Evolutionary conservation across 2,113 vertebrate species (phyloP).

Genomic region (Lagenorhynchus albirostris): DNA sequence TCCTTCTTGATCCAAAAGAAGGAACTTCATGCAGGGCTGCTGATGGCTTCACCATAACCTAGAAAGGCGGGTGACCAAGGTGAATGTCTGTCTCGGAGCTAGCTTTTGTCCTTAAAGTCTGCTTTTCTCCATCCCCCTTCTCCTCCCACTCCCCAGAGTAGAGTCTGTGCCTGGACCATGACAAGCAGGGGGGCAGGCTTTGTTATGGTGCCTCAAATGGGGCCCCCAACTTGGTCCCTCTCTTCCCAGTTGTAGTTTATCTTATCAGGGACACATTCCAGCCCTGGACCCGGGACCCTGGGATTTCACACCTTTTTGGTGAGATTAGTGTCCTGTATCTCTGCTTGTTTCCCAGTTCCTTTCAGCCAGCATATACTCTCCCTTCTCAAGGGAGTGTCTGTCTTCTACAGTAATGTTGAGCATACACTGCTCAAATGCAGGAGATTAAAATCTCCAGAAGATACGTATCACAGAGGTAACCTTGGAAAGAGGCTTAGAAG

Average conservation of each 20-base stretch:
- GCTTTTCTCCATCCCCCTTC: neutral
- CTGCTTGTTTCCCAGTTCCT: neutral
- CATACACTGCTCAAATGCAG: neutral
- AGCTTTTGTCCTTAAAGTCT: neutral
- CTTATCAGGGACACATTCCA: neutral
- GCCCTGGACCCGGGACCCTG: neutral
- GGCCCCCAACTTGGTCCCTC: neutral
- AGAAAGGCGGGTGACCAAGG: neutral
- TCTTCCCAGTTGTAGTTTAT: neutral
- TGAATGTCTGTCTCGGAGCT: neutral
- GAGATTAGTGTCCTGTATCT: neutral
- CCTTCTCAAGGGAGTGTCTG: neutral
- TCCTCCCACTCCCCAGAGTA: neutral
- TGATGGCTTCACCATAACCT: neutral
- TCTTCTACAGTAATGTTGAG: neutral
- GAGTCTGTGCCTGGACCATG: neutral
- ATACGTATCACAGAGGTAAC: neutral
- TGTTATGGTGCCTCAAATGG: neutral
- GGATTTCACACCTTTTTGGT: neutral
- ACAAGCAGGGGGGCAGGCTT: neutral
- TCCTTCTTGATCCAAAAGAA: conserved; percentile 1
- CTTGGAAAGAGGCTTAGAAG: neutral
- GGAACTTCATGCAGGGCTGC: neutral
- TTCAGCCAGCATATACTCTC: neutral
- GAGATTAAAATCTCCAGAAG: neutral